Conservation (phyloP, 2,888 invertebrate genomes). For the Cryptosula pallasiana region DNA sequence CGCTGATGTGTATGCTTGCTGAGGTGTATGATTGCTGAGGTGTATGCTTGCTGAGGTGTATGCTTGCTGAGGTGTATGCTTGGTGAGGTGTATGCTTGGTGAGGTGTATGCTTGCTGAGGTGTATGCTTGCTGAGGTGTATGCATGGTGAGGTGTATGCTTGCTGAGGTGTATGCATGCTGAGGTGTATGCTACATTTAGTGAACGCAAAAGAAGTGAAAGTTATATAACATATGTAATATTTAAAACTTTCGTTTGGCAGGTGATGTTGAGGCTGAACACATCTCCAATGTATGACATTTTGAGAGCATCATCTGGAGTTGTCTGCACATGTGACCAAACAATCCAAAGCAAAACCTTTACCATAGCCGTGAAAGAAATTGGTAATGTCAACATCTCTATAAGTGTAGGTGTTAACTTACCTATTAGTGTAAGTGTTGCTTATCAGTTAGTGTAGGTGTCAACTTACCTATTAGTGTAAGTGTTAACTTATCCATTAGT, state of each 20-base stretch:
- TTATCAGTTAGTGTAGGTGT: background rate
- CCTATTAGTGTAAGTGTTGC: no score
- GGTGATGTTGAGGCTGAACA: background rate
- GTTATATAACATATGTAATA: background rate
- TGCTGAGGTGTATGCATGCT: no score
- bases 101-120: no score
- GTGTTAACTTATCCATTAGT: no score
- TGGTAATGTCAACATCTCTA: slow-evolving; percentile 57
- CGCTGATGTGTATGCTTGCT: no score
- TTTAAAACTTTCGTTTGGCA: background rate
- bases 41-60: no score
- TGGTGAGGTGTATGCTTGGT: no score
- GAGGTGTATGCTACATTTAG: no score
- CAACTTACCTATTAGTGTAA: no score
- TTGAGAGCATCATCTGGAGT: slow-evolving; percentile 19
- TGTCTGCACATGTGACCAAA: slow-evolving; percentile 45
- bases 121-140: background rate
- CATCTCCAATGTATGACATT: background rate
- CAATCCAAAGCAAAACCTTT: slow-evolving; percentile 36
- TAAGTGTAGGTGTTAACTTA: slow-evolving; percentile 36
- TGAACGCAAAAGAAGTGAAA: background rate
- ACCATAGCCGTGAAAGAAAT: slow-evolving; percentile 41
- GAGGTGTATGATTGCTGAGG: no score
- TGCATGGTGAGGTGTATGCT: background rate
- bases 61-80: no score